These are phyloP conservation scores for Xestia rhomboidea DNA, from an alignment of 2,888 invertebrate genomes.

Conservation along the genomic window DNA sequence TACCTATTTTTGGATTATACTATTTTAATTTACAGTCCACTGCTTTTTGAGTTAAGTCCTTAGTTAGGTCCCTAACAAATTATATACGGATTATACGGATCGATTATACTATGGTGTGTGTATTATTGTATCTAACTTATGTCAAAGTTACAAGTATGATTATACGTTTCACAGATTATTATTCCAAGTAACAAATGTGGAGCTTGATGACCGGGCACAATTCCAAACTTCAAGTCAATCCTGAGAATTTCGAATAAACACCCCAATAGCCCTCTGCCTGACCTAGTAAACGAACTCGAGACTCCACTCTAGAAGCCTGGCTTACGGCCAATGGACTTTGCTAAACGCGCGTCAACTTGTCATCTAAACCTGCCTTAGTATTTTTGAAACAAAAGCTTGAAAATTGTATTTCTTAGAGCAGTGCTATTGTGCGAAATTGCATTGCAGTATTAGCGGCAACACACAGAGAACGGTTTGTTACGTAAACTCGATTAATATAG, in stretches of 20 bases:
- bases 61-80: too few species aligned
- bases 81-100: background rate
- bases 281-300: constrained; percentile 24
- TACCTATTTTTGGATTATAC: too few species aligned
- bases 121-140: background rate
- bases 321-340: constrained; percentile 37
- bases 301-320: constrained; percentile 26
- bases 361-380: constrained; percentile 45
- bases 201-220: constrained; percentile 30
- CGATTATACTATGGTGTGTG: background rate
- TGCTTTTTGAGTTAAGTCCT: too few species aligned
- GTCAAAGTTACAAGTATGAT: background rate
- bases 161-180: background rate
- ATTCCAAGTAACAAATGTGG: background rate
- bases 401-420: constrained; percentile 55
- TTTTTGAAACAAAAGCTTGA: constrained; percentile 53
- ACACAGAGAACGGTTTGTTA: constrained; percentile 60
- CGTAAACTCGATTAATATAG: constrained; percentile 74
- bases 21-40: too few species aligned
- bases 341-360: constrained; percentile 49
- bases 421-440: constrained; percentile 54
- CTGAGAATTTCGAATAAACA: constrained; percentile 25
- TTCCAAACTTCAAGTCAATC: constrained; percentile 34
- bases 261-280: constrained; percentile 26
- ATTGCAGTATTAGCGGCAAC: constrained; percentile 50